A percentile compares a stretch with the other conserved stretches of the same genome.
These are phyloP conservation scores for Tetropium fuscum DNA, from an alignment of 2,888 invertebrate species.

Conservation along the genomic window DNA sequence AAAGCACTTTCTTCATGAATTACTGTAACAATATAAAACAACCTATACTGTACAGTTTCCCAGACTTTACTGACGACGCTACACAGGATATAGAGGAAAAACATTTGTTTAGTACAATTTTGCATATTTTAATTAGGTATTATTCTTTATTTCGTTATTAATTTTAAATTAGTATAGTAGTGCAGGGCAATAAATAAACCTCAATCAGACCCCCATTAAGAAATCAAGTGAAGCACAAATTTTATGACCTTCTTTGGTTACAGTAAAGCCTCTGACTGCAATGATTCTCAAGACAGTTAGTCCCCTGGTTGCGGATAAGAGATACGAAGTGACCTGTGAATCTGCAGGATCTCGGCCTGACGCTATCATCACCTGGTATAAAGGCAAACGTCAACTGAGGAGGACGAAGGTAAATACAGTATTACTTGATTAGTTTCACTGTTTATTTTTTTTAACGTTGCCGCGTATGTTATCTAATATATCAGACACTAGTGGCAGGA, in stretches of 20 bases:
- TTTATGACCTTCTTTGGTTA: conserved; percentile 33
- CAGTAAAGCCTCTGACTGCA: conserved; percentile 87
- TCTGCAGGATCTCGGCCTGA: conserved; percentile 89
- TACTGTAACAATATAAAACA: not conserved
- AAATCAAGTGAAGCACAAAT: not conserved
- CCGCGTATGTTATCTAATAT: too few species aligned
- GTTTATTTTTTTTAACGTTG: too few species aligned
- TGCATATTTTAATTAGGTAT: too few species aligned
- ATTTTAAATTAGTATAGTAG: too few species aligned
- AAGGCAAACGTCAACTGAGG: conserved; percentile 85
- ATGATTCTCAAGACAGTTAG: conserved; percentile 77
- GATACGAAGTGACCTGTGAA: conserved; percentile 86
- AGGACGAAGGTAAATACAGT: conserved; percentile 72
- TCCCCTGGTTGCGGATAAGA: conserved; percentile 83
- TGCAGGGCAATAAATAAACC: not conserved
- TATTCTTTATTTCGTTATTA: too few species aligned
- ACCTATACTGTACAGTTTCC: too few species aligned
- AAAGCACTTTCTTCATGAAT: not conserved
- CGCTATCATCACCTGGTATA: conserved; percentile 90
- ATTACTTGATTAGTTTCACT: too few species aligned
- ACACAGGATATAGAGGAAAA: too few species aligned
- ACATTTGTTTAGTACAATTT: too few species aligned
- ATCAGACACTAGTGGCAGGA: too few species aligned
- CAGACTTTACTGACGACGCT: too few species aligned
- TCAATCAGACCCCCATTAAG: not conserved